These are phyloP conservation scores for Sterna hirundo DNA, from an alignment of 2,113 vertebrate species.

Conservation along the genomic window DNA sequence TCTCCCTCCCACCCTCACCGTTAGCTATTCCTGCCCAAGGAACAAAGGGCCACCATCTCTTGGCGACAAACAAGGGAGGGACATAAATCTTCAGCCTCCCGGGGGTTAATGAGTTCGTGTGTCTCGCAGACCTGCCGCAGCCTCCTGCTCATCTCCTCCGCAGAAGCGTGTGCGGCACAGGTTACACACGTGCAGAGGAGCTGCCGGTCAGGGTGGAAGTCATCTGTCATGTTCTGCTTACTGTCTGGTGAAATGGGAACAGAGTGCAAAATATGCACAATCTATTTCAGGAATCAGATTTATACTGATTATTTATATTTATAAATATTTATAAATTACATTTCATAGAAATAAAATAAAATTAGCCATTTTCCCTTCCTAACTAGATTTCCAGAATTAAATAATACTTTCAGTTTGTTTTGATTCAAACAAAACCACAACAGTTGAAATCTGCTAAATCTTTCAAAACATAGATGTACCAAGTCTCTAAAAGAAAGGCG, in stretches of 20 bases:
- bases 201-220: neutral
- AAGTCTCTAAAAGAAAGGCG: neutral
- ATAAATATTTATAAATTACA: neutral
- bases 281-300: neutral
- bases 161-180: accelerated
- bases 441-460: neutral
- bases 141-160: accelerated
- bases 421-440: neutral
- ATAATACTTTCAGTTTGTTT: neutral
- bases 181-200: accelerated
- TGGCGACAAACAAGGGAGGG: no score
- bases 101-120: accelerated
- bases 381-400: neutral
- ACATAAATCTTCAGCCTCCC: neutral
- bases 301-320: neutral
- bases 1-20: neutral
- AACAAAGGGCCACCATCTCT: neutral
- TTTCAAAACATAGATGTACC: neutral
- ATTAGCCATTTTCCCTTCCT: neutral
- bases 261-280: neutral
- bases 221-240: neutral
- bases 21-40: neutral
- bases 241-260: neutral
- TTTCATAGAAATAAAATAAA: neutral
- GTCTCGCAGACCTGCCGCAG: neutral